phyloP scores from a whole-genome alignment of 2,113 vertebrate genomes.

The Crypturellus undulatus region DNA sequence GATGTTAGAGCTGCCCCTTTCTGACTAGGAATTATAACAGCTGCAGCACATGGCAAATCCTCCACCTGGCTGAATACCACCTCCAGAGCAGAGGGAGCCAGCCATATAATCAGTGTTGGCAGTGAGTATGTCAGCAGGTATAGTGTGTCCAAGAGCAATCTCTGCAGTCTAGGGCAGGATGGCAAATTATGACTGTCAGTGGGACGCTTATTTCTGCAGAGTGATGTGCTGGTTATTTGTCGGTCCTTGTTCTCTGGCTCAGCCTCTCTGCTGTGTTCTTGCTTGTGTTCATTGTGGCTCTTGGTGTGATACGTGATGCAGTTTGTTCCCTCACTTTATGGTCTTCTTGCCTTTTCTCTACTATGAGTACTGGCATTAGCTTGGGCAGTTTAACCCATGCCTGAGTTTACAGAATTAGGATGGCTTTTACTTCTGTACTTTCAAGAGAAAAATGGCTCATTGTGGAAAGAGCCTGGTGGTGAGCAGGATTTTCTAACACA shows the following conservation, averaged over 20 bases:
- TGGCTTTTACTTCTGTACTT: background rate
- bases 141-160: fast-evolving
- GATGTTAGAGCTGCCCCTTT: background rate
- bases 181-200: background rate
- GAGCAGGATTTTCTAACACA: background rate
- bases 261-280: background rate
- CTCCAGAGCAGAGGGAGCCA: background rate
- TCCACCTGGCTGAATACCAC: background rate
- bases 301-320: background rate
- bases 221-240: background rate
- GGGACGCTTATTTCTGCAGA: background rate
- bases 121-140: fast-evolving
- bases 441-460: background rate
- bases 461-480: background rate
- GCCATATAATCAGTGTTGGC: fast-evolving
- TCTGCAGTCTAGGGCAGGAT: fast-evolving
- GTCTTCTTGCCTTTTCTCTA: background rate
- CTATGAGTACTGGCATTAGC: background rate
- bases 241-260: background rate
- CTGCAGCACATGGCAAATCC: background rate
- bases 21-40: fast-evolving
- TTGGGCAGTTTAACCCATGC: background rate
- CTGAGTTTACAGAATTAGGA: background rate
- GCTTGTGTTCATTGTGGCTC: fast-evolving
- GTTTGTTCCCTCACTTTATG: background rate